A percentile compares a stretch with the other conserved stretches of the same genome.
phyloP scores from a whole-genome alignment of 2,797 vertebrate species.

The Naso thynnoides region DNA sequence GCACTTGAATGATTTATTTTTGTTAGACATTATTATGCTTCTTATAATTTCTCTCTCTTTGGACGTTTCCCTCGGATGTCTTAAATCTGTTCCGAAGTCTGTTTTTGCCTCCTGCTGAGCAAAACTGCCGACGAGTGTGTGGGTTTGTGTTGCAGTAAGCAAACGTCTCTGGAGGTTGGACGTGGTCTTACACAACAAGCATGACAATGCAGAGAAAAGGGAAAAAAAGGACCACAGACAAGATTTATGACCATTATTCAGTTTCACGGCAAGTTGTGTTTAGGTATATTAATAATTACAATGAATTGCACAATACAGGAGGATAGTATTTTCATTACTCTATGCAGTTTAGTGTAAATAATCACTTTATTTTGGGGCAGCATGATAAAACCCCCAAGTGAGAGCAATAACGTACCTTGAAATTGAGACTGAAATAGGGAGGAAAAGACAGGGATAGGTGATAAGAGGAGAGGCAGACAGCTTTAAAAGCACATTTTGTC shows the following conservation, averaged over 20 bases:
- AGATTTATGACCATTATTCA: constrained; percentile 10
- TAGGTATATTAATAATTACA: constrained; percentile 45
- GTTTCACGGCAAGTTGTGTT: constrained; percentile 32
- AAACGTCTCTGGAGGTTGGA: constrained; percentile 18
- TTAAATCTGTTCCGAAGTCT: constrained; percentile 21
- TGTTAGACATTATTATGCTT: neutral
- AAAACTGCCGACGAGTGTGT: constrained; percentile 13
- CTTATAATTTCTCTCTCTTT: neutral
- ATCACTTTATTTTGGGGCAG: constrained; percentile 43
- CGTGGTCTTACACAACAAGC: constrained; percentile 22
- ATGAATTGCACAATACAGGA: constrained; percentile 23
- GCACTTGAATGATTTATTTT: constrained; percentile 1
- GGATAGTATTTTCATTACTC: constrained; percentile 39
- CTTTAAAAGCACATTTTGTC: constrained; percentile 47
- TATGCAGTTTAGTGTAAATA: constrained; percentile 51
- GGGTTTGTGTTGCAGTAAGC: neutral
- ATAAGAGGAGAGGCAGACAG: constrained; percentile 27
- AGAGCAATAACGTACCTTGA: constrained; percentile 63
- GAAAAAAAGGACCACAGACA: constrained; percentile 4
- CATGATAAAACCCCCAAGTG: constrained; percentile 52
- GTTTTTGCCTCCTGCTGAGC: constrained; percentile 33
- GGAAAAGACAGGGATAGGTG: constrained; percentile 14
- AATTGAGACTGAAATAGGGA: constrained; percentile 62
- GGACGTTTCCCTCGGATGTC: neutral
- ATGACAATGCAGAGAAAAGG: neutral